phyloP scores from a whole-genome alignment of 2,888 invertebrate species.

The Pyralis farinalis region DNA sequence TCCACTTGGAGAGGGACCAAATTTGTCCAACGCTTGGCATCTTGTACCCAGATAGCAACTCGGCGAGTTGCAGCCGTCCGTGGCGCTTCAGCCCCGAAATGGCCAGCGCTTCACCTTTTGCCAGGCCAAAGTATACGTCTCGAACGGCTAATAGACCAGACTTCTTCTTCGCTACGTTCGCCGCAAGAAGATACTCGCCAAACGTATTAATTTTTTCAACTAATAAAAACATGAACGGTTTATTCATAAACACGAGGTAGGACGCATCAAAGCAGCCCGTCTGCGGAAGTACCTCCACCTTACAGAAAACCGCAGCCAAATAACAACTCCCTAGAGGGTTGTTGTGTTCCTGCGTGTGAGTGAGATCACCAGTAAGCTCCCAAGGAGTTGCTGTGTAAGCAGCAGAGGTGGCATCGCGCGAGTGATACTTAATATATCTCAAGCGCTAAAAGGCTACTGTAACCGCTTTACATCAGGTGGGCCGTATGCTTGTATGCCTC shows the following conservation, averaged over 20 bases:
- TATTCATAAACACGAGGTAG: background rate
- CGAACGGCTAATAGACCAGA: constrained; percentile 30
- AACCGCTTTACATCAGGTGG: no score
- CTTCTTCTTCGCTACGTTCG: constrained; percentile 31
- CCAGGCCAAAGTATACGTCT: constrained; percentile 48
- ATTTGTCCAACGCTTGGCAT: constrained; percentile 38
- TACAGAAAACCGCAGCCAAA: no score
- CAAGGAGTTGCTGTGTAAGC: no score
- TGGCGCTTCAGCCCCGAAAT: constrained; percentile 49
- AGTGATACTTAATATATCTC: no score
- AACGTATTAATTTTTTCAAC: constrained; percentile 38
- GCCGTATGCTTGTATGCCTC: no score
- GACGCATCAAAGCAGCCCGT: no score
- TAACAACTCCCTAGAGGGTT: no score
- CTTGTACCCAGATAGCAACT: constrained; percentile 48
- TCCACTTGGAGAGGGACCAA: constrained; percentile 50
- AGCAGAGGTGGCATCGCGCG: no score
- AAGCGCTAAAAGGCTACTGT: no score
- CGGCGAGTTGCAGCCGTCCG: constrained; percentile 43
- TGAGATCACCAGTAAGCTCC: no score
- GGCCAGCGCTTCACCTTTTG: constrained; percentile 52
- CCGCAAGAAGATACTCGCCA: constrained; percentile 49
- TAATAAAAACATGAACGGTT: constrained; percentile 17
- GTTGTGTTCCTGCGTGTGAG: no score
- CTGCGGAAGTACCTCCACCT: no score